These are phyloP conservation scores for Entomobrya proxima DNA, from an alignment of 2,888 invertebrate species.

Conservation along the genomic window DNA sequence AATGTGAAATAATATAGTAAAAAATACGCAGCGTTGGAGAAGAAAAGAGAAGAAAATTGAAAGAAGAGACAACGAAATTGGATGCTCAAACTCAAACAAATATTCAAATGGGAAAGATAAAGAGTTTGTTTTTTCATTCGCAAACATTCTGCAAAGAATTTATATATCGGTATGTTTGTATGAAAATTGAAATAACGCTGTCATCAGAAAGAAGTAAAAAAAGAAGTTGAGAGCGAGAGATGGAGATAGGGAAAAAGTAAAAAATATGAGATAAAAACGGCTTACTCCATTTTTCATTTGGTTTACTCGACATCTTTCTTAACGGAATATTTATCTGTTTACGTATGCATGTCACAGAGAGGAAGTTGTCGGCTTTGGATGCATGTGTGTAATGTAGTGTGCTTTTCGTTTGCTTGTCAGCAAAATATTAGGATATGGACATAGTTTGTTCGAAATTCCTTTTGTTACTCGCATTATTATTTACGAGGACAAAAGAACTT, in stretches of 20 bases:
- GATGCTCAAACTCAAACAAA: not conserved
- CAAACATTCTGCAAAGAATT: not conserved
- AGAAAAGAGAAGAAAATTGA: not conserved
- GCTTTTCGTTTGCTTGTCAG: not conserved
- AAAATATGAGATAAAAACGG: constrained; percentile 28
- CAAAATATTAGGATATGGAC: not conserved
- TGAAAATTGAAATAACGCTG: not conserved
- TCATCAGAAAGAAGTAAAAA: not conserved
- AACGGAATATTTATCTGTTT: not conserved
- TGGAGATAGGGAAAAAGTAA: constrained; percentile 8
- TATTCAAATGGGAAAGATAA: constrained; percentile 6
- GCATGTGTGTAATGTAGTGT: not conserved
- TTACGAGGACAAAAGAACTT: not conserved
- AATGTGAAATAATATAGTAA: not conserved
- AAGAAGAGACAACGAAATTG: constrained; percentile 11
- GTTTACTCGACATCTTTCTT: constrained; percentile 23
- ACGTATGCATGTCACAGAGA: constrained; percentile 39
- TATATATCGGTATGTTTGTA: too few species aligned
- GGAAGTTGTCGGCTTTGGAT: constrained; percentile 10
- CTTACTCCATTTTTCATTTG: constrained; percentile 19
- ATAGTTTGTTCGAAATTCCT: not conserved
- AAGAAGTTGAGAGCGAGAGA: not conserved
- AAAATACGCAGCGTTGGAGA: not conserved
- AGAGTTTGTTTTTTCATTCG: not conserved
- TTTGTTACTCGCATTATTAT: not conserved